Percentiles rank a stretch among this genome's conserved stretches.
Conservation (phyloP, 1,140 invertebrate species). For the Ceratoteleas bidentatus region DNA sequence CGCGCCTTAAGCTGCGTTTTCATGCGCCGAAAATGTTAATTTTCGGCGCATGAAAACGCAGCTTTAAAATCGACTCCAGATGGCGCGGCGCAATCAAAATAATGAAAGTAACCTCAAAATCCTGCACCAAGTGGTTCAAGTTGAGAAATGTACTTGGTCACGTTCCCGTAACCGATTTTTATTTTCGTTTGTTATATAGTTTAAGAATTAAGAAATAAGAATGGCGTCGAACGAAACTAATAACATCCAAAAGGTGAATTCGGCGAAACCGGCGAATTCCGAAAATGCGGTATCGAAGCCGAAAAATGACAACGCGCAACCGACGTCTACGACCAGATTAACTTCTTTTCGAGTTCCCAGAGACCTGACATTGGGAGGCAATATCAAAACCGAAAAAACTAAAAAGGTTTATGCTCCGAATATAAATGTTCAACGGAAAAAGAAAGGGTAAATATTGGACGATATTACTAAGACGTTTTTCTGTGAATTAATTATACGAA, state of each 20-base stretch:
- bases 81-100: neutral
- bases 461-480: no score
- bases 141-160: neutral
- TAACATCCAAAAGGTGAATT: no score
- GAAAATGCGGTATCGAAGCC: no score
- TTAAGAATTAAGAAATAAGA: no score
- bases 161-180: neutral
- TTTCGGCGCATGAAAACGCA: no score
- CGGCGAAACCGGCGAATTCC: no score
- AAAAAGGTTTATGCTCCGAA: slow-evolving; percentile 77
- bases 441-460: slow-evolving; percentile 75
- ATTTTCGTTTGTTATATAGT: neutral
- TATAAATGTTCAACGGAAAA: slow-evolving; percentile 76
- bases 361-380: slow-evolving; percentile 76
- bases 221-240: no score
- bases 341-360: slow-evolving; percentile 75
- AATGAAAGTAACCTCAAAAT: neutral
- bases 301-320: no score
- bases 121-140: no score
- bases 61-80: neutral
- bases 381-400: slow-evolving; percentile 72
- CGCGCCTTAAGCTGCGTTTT: no score
- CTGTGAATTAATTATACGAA: no score
- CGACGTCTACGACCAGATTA: slow-evolving; percentile 69
- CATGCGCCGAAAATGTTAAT: no score